Conservation (phyloP, 2,113 vertebrate genomes). For the Aphyosemion australe region DNA sequence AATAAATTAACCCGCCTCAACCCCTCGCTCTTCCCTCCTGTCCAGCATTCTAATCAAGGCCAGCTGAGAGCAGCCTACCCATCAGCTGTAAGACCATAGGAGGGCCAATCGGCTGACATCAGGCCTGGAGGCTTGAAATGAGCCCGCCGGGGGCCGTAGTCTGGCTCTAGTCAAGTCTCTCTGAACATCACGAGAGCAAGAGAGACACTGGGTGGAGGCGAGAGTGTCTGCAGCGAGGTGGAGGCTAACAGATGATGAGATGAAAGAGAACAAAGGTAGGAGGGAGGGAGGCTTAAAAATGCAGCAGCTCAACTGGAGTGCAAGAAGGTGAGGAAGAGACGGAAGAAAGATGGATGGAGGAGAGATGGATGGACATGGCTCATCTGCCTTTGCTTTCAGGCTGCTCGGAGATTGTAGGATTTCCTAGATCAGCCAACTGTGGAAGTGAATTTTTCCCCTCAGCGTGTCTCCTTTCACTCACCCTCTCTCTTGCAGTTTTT, state of each 20-base stretch:
- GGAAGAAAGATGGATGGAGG: slow-evolving; percentile 53
- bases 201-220: slow-evolving; percentile 10
- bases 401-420: slow-evolving; percentile 74
- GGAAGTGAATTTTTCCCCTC: slow-evolving; percentile 74
- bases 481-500: slow-evolving; percentile 27
- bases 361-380: slow-evolving; percentile 70
- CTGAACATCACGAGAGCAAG: slow-evolving; percentile 39
- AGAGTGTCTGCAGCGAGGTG: slow-evolving; percentile 24
- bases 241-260: slow-evolving; percentile 24
- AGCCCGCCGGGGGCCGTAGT: slow-evolving; percentile 60
- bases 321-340: slow-evolving; percentile 31
- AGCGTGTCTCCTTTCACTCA: slow-evolving; percentile 48
- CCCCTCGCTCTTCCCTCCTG: slow-evolving; percentile 7
- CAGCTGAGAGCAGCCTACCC: slow-evolving; percentile 44
- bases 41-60: slow-evolving; percentile 56
- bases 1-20: slow-evolving; percentile 21
- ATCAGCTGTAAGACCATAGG: slow-evolving; percentile 46
- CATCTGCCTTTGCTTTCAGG: slow-evolving; percentile 71
- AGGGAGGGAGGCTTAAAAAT: slow-evolving; percentile 28
- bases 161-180: slow-evolving; percentile 59
- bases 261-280: slow-evolving; percentile 55
- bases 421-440: slow-evolving; percentile 78
- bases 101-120: slow-evolving; percentile 43
- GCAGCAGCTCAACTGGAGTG: slow-evolving; percentile 48
- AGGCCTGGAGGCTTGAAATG: slow-evolving; percentile 58